Evolutionary conservation across 2,797 vertebrate genomes (phyloP).

Genomic region (Takifugu rubripes): DNA sequence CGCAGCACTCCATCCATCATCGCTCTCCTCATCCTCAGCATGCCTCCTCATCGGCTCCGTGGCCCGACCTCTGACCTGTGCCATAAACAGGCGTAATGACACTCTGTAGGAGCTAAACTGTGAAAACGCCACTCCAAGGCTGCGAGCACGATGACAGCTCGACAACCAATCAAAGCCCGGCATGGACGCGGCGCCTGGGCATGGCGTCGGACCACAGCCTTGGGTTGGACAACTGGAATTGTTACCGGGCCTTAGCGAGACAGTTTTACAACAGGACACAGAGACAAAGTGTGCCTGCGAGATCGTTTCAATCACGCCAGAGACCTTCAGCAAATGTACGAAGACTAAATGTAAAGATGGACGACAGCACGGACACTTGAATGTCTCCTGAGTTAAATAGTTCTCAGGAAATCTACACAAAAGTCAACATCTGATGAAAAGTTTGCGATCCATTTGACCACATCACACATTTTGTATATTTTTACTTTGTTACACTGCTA

Average conservation of each 20-base stretch:
- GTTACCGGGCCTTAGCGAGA: slow-evolving; percentile 9
- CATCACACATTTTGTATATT: too few relatives aligned
- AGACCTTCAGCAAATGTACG: slow-evolving; percentile 23
- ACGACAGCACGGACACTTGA: not conserved
- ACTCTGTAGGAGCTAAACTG: slow-evolving; percentile 28
- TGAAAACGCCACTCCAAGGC: slow-evolving; percentile 37
- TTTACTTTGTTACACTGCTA: too few relatives aligned
- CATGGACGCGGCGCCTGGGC: slow-evolving; percentile 26
- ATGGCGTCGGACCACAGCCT: slow-evolving; percentile 30
- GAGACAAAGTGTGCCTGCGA: slow-evolving; percentile 13
- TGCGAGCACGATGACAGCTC: slow-evolving; percentile 43
- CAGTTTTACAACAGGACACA: slow-evolving; percentile 14
- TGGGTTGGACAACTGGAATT: slow-evolving; percentile 25
- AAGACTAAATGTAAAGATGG: not conserved
- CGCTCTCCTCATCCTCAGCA: slow-evolving; percentile 32
- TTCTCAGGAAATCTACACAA: too few relatives aligned
- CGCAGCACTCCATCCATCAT: slow-evolving; percentile 22
- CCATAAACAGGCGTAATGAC: slow-evolving; percentile 51
- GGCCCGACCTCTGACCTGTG: slow-evolving; percentile 49
- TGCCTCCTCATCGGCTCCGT: slow-evolving; percentile 18
- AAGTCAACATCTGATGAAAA: too few relatives aligned
- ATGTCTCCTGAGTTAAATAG: too few relatives aligned
- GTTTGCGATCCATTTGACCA: too few relatives aligned
- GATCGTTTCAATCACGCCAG: slow-evolving; percentile 20
- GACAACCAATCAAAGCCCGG: slow-evolving; percentile 35